Percentiles rank a stretch among this genome's conserved stretches.
Conservation (phyloP, 2,113 vertebrate species). For the Leptodactylus fuscus region DNA sequence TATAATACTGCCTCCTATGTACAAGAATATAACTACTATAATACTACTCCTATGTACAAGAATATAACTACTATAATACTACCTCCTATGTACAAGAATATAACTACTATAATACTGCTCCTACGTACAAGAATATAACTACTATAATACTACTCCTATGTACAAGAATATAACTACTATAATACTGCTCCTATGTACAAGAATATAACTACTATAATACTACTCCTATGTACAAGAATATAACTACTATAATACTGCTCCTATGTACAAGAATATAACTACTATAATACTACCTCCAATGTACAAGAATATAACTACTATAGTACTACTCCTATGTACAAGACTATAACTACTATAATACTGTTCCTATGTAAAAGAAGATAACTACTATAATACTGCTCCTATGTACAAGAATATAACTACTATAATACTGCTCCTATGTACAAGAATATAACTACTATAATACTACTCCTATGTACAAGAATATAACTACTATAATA, state of each 20-base stretch:
- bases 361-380: too few relatives aligned
- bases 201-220: neutral
- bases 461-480: too few relatives aligned
- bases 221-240: neutral
- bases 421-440: too few relatives aligned
- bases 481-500: too few relatives aligned
- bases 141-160: neutral
- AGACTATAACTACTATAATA: too few relatives aligned
- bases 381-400: too few relatives aligned
- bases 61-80: constrained; percentile 9
- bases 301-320: constrained; percentile 4
- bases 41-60: neutral
- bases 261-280: neutral
- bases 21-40: constrained; percentile 4
- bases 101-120: too few relatives aligned
- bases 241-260: neutral
- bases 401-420: too few relatives aligned
- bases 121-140: too few relatives aligned
- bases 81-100: too few relatives aligned
- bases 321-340: too few relatives aligned
- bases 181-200: neutral
- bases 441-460: too few relatives aligned
- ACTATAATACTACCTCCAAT: neutral
- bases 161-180: constrained; percentile 4
- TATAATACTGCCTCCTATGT: constrained; percentile 7